Evolutionary conservation across 2,888 invertebrate species (phyloP).

Genomic region (Heliconius aoede): DNA sequence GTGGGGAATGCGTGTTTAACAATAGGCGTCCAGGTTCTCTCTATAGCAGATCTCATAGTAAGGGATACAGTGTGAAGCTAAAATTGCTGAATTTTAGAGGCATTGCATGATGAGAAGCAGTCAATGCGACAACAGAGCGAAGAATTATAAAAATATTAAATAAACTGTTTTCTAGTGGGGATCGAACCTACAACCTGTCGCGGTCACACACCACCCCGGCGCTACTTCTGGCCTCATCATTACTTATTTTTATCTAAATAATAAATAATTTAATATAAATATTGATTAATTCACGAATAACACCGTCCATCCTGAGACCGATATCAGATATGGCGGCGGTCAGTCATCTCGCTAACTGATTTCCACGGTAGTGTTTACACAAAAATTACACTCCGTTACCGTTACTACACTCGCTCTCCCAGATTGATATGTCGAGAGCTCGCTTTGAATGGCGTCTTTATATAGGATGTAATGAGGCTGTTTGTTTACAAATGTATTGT

Average conservation of each 20-base stretch:
- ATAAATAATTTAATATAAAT: neutral
- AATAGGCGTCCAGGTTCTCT: no score
- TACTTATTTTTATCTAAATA: neutral
- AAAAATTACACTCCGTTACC: slow-evolving; percentile 67
- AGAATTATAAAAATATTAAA: no score
- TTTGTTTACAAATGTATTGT: neutral
- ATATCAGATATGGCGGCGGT: slow-evolving; percentile 48
- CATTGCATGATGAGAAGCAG: neutral
- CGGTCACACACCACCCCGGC: no score
- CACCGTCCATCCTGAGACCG: slow-evolving; percentile 37
- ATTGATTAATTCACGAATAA: slow-evolving; percentile 28
- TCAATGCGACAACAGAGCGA: neutral
- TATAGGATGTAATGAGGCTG: slow-evolving; percentile 1
- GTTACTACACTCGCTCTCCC: slow-evolving; percentile 59
- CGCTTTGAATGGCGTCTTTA: slow-evolving; percentile 24
- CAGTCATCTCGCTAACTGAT: slow-evolving; percentile 61
- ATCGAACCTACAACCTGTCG: no score
- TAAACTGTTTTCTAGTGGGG: no score
- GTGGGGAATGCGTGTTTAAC: no score
- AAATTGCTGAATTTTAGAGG: neutral
- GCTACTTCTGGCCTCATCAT: no score
- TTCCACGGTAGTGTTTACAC: slow-evolving; percentile 64
- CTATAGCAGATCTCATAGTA: no score
- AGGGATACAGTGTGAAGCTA: no score
- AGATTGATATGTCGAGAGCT: slow-evolving; percentile 50